Evolutionary conservation across 2,797 vertebrate genomes (phyloP), one percentile per base, ranked within the genome.

Genomic region (Bucorvus abyssinicus): DNA sequence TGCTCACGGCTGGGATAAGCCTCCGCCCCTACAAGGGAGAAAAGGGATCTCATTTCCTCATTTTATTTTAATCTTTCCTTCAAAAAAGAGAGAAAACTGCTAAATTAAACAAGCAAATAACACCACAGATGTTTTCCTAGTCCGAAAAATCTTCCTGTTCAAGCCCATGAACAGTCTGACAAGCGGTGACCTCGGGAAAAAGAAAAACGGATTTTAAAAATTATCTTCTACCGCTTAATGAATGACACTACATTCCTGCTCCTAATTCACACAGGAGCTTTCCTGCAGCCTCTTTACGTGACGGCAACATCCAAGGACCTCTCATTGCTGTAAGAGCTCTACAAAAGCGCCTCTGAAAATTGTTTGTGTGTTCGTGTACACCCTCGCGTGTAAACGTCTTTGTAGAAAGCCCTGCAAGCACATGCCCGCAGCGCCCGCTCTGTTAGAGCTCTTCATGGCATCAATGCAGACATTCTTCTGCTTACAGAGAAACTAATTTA

Each of bases 31-130:
- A 6, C 8, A 79, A 90, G 73, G 76, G 22, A 86, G 83, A 87
- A 87, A 83, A 70, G 11, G 21, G 74, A 75, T 77, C 23, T 44
- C 26, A 71, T 89, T 87, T 93, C 78, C 65, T 83, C 40, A 15
- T 76, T 90, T 95, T 84, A 91, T 73, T 94, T 95, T 91, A 93
- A 91, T 90, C 56, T 30, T 91, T 80, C 65, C 71, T 93, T 90
- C 65, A 93, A 78, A 53, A 75, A 61, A 3, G 42, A 89, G 86
- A 65, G 56, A 73, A 94, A 88, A 53, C 56, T 63, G 84, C 65
- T 77, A 93, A 93, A 95, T 69, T 73, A 84, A 92, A 96, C 95
- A 71, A 88, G 36, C 7, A 84, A 85, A n/a, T 24, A 94, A 22
- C 69, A 90, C 42, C 71, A 4, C 12, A 76, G 94, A 45, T 78